phyloP scores from a whole-genome alignment of 2,113 vertebrate genomes.

The Leucopternis melanops region DNA sequence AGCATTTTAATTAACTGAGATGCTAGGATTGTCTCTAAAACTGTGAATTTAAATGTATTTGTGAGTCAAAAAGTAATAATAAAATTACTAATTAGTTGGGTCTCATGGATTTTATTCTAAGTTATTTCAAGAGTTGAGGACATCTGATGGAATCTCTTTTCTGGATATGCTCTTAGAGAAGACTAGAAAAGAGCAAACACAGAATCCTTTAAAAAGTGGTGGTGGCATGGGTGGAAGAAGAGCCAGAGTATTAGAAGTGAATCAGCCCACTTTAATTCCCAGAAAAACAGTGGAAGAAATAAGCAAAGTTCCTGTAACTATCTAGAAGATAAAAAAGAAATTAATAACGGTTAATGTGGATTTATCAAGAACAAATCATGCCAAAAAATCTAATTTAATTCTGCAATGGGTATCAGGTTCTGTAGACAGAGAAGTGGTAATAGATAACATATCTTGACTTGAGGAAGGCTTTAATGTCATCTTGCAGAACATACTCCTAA shows the following conservation, averaged over 20 bases:
- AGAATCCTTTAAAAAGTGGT: not conserved
- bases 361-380: not conserved
- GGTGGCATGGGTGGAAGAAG: not conserved
- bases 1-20: not conserved
- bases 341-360: not conserved
- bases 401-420: not conserved
- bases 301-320: not conserved
- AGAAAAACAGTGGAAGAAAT: not conserved
- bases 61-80: not conserved
- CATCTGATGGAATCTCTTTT: not conserved
- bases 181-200: not conserved
- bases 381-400: not conserved
- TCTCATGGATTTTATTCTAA: not conserved
- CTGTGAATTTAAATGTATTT: not conserved
- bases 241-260: not conserved
- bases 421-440: not conserved
- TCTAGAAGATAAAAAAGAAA: not conserved
- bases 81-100: not conserved
- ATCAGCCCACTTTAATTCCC: not conserved
- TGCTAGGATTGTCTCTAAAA: not conserved
- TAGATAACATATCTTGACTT: not conserved
- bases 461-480: not conserved
- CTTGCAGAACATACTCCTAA: not conserved
- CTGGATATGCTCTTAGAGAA: not conserved
- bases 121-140: not conserved